phyloP scores from a whole-genome alignment of 2,797 vertebrate genomes.

The Sebastes taczanowskii region DNA sequence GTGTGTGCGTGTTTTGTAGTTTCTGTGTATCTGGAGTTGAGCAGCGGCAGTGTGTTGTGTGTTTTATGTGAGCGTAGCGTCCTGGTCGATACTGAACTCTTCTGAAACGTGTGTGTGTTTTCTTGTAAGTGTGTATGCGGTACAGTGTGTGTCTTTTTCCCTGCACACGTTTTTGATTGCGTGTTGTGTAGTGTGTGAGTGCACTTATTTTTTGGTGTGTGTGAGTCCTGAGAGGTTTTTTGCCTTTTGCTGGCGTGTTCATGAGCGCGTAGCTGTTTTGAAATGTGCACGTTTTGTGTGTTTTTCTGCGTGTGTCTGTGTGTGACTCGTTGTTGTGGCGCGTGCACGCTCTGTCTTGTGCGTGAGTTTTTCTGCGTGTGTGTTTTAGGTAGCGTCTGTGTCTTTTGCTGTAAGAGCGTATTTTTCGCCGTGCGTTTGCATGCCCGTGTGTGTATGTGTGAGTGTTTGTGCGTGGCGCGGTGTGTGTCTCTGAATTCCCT shows the following conservation, averaged over 20 bases:
- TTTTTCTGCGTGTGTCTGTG: conserved; percentile 18
- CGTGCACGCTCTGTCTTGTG: not conserved
- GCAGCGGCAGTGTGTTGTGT: not conserved
- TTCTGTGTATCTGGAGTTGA: not conserved
- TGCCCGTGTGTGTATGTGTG: conserved; percentile 22
- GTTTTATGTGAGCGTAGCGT: conserved; percentile 53
- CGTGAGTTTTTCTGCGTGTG: not conserved
- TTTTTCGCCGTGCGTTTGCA: conserved; percentile 2
- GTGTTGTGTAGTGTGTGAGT: not conserved
- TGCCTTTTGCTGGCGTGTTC: conserved; percentile 33
- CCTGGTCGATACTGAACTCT: conserved; percentile 27
- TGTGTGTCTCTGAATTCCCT: conserved; percentile 91
- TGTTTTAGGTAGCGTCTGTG: not conserved
- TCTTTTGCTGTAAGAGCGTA: conserved; percentile 5
- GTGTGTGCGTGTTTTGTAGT: not conserved
- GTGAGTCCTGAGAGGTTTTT: conserved; percentile 16
- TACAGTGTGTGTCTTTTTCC: not conserved
- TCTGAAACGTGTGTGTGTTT: not conserved
- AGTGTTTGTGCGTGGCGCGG: conserved; percentile 43
- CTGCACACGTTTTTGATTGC: not conserved
- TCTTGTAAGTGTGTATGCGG: not conserved
- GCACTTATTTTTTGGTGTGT: conserved; percentile 15
- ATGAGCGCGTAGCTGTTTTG: conserved; percentile 10
- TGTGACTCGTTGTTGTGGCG: not conserved
- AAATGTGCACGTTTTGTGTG: not conserved